Base-by-base conservation (phyloP, 2,797 vertebrate genomes). In the Euthynnus affinis region DNA sequence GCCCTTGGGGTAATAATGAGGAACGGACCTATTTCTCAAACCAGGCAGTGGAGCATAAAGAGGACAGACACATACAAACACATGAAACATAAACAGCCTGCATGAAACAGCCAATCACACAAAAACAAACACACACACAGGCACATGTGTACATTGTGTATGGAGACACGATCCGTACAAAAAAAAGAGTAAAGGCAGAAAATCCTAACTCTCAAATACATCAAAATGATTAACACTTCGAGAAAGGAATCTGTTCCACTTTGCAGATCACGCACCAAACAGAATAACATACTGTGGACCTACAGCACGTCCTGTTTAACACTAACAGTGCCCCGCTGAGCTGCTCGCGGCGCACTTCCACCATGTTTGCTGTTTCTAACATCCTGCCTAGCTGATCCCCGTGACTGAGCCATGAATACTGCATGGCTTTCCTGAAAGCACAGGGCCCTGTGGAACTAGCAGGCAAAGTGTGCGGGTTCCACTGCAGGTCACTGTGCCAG, bases 401-500 rank as follows among this genome's bases (percentile, higher is more conserved):
- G 76, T 84, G 86, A 86, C 90, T 85, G 85, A 87, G 85, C 61
- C 85, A 91, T 93, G 88, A 93, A 95, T 92, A 91, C 87, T 94
- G 84, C 89, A 94, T 91, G 84, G 74, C 74, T 86, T 90, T 93
- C 91, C 89, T 91, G 87, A 86, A 93, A 91, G 88, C 87, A 80
- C 78, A 9, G 74, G 85, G 77, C 88, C 89, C 90, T 69, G 84
- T 91, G 93, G 87, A 91, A 88, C 73, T 17, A 80, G 78, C 91
- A 93, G 73, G 60, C 79, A 60, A 74, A 93, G 91, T 90, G 80
- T 86, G 82, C 20, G 72, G 82, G 91, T 90, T 92, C 89, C 80
- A 86, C 89, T 86, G 84, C 87, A 85, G 93, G 92, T 91, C 86
- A 93, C 89, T 91, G 90, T 90, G 92, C 78, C 92, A 90, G 62